Percentiles rank a stretch among this genome's conserved stretches.
Conservation (phyloP, 2,888 invertebrate genomes). For the Odontocolon sp. region DNA sequence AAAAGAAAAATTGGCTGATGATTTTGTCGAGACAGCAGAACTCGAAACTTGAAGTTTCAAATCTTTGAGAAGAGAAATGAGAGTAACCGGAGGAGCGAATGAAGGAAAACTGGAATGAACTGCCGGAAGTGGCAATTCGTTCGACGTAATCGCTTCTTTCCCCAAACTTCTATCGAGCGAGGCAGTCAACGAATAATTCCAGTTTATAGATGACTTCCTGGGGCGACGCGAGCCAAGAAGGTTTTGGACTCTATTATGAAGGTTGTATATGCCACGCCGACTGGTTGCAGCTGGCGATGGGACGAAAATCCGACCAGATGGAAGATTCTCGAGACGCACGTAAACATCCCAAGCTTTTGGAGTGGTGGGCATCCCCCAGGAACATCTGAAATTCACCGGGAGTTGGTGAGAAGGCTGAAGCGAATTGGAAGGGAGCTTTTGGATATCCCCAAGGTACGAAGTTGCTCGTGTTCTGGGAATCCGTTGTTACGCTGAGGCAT, state of each 20-base stretch:
- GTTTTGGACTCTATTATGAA: conserved; percentile 49
- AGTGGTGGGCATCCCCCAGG: conserved; percentile 34
- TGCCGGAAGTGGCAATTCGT: conserved; percentile 58
- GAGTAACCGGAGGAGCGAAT: neutral
- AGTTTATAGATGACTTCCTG: conserved; percentile 64
- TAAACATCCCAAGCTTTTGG: conserved; percentile 42
- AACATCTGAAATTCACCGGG: conserved; percentile 42
- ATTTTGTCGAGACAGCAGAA: neutral
- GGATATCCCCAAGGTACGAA: conserved; percentile 30
- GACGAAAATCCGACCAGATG: conserved; percentile 52
- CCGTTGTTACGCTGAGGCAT: conserved; percentile 6
- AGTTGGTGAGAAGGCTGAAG: neutral
- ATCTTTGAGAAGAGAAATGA: neutral
- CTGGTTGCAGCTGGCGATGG: neutral
- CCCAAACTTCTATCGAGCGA: conserved; percentile 32
- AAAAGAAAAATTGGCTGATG: conserved; percentile 8
- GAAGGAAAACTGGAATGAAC: conserved; percentile 27
- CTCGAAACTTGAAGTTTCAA: too few species aligned
- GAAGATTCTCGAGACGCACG: conserved; percentile 57
- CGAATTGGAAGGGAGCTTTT: conserved; percentile 1
- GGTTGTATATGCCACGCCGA: neutral
- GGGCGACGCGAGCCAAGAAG: conserved; percentile 63
- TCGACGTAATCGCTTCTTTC: conserved; percentile 65
- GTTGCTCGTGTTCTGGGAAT: conserved; percentile 22
- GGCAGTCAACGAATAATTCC: conserved; percentile 46